Conservation (phyloP, 2,888 invertebrate genomes). For the Sminthurinus aureus region DNA sequence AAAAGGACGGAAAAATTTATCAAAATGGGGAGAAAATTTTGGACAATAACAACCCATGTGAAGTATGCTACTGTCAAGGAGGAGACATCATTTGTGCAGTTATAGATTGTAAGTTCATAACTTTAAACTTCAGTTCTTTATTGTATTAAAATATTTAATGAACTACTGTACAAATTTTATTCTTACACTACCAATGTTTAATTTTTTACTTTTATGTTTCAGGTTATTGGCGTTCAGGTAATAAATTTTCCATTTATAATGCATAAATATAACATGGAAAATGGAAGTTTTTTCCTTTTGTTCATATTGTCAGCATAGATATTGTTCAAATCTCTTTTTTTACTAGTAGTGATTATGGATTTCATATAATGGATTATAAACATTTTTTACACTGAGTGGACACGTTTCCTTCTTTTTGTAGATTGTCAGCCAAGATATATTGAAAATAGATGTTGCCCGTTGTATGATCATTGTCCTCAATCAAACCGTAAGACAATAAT, state of each 20-base stretch:
- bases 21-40: slow-evolving; percentile 79
- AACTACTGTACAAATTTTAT: no score
- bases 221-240: slow-evolving; percentile 67
- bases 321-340: no score
- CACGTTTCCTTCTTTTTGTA: slow-evolving; percentile 61
- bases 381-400: no score
- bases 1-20: slow-evolving; percentile 76
- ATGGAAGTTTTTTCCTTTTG: no score
- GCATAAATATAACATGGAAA: no score
- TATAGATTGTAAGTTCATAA: slow-evolving; percentile 69
- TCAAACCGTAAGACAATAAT: slow-evolving; percentile 50
- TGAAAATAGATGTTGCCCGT: slow-evolving; percentile 79
- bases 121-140: neutral
- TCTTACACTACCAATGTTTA: no score
- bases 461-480: slow-evolving; percentile 81
- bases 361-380: no score
- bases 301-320: no score
- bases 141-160: neutral
- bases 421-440: slow-evolving; percentile 78
- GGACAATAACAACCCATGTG: slow-evolving; percentile 76
- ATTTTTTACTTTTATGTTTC: neutral
- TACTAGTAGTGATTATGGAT: no score
- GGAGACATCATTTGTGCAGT: slow-evolving; percentile 80
- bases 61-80: slow-evolving; percentile 81
- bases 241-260: no score